Evolutionary conservation across 2,113 vertebrate genomes (phyloP), one percentile per base, ranked within the genome.

Genomic region (Anolis sagrei): DNA sequence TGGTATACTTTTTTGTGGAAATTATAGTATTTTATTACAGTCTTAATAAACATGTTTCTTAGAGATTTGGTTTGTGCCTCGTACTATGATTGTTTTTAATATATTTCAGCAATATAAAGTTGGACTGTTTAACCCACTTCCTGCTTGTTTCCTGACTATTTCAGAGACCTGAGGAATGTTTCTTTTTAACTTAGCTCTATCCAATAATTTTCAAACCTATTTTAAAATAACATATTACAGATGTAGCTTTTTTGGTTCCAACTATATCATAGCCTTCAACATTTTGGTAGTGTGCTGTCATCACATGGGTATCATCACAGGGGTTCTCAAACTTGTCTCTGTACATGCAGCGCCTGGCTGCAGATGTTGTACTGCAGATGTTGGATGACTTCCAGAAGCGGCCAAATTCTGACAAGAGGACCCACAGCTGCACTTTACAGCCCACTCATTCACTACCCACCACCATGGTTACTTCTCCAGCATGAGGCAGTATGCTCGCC

Each of bases 31-130:
- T 92, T 94, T 68, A 32, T 27, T 94, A 82, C 72, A 91, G 91
- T 83, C 89, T 90, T 92, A 92, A 89, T 95, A 91, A 94, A 91
- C 23, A 70, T 85, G 85, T 88, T 90, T 80, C 68, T 86, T 90
- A 89, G 79, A 92, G 84, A 7, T 87, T 64, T 73, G 80, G 76
- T 79, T 86, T 90, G 93, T 89, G 90, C 86, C 49, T 66, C 72
- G 88, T 88, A 78, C 8, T 64, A 84, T 91, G 91, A 95, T 89
- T 93, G 90, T 70, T 84, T 89, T 90, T 93, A 94, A 89, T 86
- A 54, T 58, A 81, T 87, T 83, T 86, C 85, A 88, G 78, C 86
- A 92, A 91, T 89, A 88, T 18, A 75, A 49, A 0, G 0, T 82
- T 87, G 10, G 82, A 85, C 82, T 68, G 44, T 86, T 73, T 89